A percentile compares a stretch with the other conserved stretches of the same genome.
phyloP scores from a whole-genome alignment of 2,888 invertebrate genomes.

The Euzetes globulus region DNA sequence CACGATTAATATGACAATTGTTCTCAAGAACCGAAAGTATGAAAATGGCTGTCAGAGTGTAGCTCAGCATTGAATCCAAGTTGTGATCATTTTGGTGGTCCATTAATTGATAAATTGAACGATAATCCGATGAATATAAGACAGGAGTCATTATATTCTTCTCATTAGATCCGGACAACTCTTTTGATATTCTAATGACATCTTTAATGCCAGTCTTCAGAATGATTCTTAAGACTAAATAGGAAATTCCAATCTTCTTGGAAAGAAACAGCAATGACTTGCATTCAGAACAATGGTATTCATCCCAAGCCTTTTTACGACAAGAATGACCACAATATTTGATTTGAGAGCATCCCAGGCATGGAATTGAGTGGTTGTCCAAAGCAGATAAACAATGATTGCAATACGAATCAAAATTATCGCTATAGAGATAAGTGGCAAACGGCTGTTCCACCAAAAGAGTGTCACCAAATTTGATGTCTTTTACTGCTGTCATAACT shows the following conservation, averaged over 20 bases:
- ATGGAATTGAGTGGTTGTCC: constrained; percentile 24
- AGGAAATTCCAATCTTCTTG: constrained; percentile 33
- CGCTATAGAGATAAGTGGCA: constrained; percentile 9
- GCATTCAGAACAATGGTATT: constrained; percentile 33
- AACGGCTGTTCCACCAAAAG: constrained; percentile 29
- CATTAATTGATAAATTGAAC: constrained; percentile 10
- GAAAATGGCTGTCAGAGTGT: constrained; percentile 26
- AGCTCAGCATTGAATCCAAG: constrained; percentile 15
- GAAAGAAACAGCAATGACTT: not conserved
- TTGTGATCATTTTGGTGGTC: constrained; percentile 22
- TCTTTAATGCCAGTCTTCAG: constrained; percentile 26
- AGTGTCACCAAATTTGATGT: constrained; percentile 29
- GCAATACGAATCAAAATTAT: constrained; percentile 31
- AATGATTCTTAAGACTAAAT: constrained; percentile 31
- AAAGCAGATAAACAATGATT: constrained; percentile 30
- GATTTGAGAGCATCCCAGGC: constrained; percentile 30
- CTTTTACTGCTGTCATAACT: not conserved
- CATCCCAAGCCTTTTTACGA: constrained; percentile 20
- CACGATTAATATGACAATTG: not conserved
- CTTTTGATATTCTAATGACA: not conserved
- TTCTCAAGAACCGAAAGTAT: not conserved
- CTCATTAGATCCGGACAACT: not conserved
- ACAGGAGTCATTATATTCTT: not conserved
- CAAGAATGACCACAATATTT: constrained; percentile 28
- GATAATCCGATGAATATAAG: constrained; percentile 24